Evolutionary conservation across 2,797 vertebrate genomes (phyloP), one percentile per base, ranked within the genome.

Genomic region (Atherinosoma microstoma): DNA sequence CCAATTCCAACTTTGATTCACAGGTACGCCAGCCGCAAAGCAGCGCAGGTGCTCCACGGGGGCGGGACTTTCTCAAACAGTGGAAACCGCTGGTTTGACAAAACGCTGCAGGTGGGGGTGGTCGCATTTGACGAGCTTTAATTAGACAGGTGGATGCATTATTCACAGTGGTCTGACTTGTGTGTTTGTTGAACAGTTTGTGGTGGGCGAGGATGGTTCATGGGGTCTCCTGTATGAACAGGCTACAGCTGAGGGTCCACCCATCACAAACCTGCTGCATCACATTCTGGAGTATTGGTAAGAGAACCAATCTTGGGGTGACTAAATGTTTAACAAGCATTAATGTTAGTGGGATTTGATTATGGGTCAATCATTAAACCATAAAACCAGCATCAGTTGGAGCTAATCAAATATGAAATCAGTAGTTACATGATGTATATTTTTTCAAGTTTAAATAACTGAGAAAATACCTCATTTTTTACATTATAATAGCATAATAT

Each of bases 11-110:
- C 1, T 79, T 60, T 85, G 75, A 86, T 72, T 87, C 87, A 70
- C 89, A 95, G 95, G 86, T 96, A 96, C 24, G 93, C 95, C 10
- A 96, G 95, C 82, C 93, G 95, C n/a, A 96, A 95, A 78, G 95
- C 95, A 0, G 96, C 96, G 0, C 95, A 96, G 89, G 85, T 96
- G 65, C 92, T 96, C 11, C 96, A 96, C 0, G 96, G 96, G 3
- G 95, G 96, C 7, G 96, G 96, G 77, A 96, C 95, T 0, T 95
- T 94, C 79, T 96, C 95, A 64, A 96, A 96, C 92, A 96, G 95
- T 1, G 95, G 96, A n/a, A 96, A 96, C 85, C 95, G 96, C 69
- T 96, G 96, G 96, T 96, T 96, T 67, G 96, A 96, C 88, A 96
- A 96, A 85, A 96, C 96, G 0, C 82, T 96, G 61, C 96, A 96